Evolutionary conservation across 2,797 vertebrate genomes (phyloP).

Genomic region (Halcyon leucocephala): DNA sequence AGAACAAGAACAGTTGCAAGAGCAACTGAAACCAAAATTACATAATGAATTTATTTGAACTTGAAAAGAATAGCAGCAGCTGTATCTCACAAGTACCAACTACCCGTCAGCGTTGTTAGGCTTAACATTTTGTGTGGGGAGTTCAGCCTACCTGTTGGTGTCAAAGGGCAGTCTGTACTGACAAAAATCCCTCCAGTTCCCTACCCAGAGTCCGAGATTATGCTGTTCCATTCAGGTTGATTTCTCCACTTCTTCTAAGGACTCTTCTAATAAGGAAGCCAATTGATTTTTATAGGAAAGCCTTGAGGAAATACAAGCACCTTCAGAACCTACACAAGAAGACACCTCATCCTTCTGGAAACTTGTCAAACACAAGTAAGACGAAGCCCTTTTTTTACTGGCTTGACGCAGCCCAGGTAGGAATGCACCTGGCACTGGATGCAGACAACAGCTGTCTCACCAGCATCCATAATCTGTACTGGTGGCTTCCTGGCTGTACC

Average conservation of each 20-base stretch:
- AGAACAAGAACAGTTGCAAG: background rate
- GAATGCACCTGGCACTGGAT: slow-evolving; percentile 60
- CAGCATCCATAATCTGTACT: slow-evolving; percentile 72
- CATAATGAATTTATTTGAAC: background rate
- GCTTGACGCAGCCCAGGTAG: background rate
- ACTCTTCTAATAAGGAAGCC: background rate
- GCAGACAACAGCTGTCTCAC: slow-evolving; percentile 71
- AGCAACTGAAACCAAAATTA: background rate
- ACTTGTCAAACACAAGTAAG: background rate
- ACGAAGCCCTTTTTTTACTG: background rate
- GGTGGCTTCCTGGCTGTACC: slow-evolving; percentile 73
- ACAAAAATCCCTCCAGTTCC: background rate
- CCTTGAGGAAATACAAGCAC: background rate
- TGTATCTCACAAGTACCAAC: background rate
- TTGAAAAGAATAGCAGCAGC: background rate
- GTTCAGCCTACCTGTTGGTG: background rate
- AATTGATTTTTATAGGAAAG: background rate
- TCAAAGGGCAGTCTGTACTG: background rate
- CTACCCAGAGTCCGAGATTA: background rate
- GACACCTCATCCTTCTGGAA: background rate
- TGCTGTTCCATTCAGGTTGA: background rate
- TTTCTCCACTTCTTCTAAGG: background rate
- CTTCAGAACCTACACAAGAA: background rate
- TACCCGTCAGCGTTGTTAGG: background rate
- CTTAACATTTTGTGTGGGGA: background rate